Percentiles rank a stretch among this genome's conserved stretches.
phyloP scores from a whole-genome alignment of 2,113 vertebrate species.

The Ranitomeya variabilis region DNA sequence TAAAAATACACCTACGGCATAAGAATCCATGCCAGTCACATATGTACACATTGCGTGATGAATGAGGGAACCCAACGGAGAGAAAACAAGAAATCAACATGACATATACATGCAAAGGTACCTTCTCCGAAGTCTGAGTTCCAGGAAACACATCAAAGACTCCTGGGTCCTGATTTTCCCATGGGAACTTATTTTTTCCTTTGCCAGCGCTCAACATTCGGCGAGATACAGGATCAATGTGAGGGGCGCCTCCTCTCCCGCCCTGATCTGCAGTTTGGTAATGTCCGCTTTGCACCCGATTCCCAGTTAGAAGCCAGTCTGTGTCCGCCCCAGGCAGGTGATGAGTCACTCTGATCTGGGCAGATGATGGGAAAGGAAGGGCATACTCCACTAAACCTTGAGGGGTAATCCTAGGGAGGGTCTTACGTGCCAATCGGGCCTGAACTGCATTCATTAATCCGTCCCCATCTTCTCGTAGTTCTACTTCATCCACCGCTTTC shows the following conservation, averaged over 20 bases:
- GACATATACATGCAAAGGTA: slow-evolving; percentile 63
- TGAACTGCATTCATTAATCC: slow-evolving; percentile 83
- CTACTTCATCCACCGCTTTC: slow-evolving; percentile 81
- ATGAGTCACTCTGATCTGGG: slow-evolving; percentile 62
- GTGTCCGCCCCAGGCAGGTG: slow-evolving; percentile 76
- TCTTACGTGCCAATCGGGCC: slow-evolving; percentile 81
- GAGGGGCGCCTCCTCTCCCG: slow-evolving; percentile 63
- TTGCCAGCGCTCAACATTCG: slow-evolving; percentile 87
- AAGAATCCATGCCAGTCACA: background rate
- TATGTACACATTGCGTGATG: slow-evolving; percentile 13
- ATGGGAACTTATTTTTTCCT: slow-evolving; percentile 89
- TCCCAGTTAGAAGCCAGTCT: slow-evolving; percentile 83
- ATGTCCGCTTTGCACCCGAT: slow-evolving; percentile 77
- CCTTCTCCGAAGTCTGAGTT: slow-evolving; percentile 74
- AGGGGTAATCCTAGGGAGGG: slow-evolving; percentile 75
- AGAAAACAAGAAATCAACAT: slow-evolving; percentile 9
- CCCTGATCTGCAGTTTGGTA: slow-evolving; percentile 68
- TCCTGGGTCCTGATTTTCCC: slow-evolving; percentile 77
- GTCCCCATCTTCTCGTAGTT: slow-evolving; percentile 77
- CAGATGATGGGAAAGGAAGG: slow-evolving; percentile 73
- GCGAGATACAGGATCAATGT: slow-evolving; percentile 67
- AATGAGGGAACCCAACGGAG: slow-evolving; percentile 21
- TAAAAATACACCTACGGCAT: background rate
- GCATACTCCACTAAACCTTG: slow-evolving; percentile 82
- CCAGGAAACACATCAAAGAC: slow-evolving; percentile 63